These are phyloP conservation scores for Arrhamphus sclerolepis DNA, from an alignment of 2,797 vertebrate species.

Conservation along the genomic window DNA sequence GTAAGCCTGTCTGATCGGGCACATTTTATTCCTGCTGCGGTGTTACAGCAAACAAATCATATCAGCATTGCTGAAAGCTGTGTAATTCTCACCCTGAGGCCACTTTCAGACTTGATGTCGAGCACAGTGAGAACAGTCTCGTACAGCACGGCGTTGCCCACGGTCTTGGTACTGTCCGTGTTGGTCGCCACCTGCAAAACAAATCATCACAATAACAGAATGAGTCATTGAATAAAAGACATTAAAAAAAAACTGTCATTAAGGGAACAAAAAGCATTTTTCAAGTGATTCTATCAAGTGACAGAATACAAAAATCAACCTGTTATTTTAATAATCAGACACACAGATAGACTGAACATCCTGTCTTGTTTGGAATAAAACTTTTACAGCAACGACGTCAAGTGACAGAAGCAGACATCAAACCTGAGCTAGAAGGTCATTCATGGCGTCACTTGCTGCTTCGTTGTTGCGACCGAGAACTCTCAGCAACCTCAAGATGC, in stretches of 20 bases:
- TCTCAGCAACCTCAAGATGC: conserved; percentile 87
- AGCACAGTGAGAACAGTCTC: conserved; percentile 91
- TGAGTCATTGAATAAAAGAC: neutral
- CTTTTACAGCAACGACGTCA: neutral
- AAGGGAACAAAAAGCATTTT: too few species aligned
- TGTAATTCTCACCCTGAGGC: conserved; percentile 83
- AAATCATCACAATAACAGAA: neutral
- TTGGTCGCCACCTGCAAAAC: conserved; percentile 88
- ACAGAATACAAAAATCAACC: too few species aligned
- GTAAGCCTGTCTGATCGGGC: too few species aligned
- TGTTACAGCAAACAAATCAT: too few species aligned
- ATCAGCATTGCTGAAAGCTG: too few species aligned
- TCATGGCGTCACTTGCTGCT: conserved; percentile 87
- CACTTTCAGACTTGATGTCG: conserved; percentile 89
- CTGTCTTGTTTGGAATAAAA: neutral
- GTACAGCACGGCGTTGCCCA: conserved; percentile 89
- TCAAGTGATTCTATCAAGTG: too few species aligned
- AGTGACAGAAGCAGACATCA: neutral
- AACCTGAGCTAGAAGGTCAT: conserved; percentile 92
- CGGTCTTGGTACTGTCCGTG: conserved; percentile 91
- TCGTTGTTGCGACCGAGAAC: conserved; percentile 88
- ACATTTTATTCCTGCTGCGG: too few species aligned
- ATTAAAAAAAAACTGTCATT: too few species aligned
- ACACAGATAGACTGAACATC: neutral
- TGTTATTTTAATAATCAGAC: too few species aligned